Percentiles rank a stretch among this genome's conserved stretches.
These are phyloP conservation scores for Andrena camellia DNA, from an alignment of 2,888 invertebrate genomes.

Conservation along the genomic window DNA sequence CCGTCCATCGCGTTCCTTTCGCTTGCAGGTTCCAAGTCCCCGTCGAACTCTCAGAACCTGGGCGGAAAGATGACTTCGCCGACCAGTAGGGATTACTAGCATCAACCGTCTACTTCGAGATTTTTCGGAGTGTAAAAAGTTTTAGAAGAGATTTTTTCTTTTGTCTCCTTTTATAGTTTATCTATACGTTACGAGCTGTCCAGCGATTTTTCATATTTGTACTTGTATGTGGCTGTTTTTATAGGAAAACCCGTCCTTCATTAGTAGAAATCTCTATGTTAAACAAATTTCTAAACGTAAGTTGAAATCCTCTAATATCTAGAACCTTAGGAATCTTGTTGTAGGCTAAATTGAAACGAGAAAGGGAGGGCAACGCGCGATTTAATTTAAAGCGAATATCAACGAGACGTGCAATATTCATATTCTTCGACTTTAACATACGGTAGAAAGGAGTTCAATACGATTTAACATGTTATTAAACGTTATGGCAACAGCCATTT, in stretches of 20 bases:
- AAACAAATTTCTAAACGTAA: slow-evolving; percentile 57
- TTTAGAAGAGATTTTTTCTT: slow-evolving; percentile 68
- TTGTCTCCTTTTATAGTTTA: slow-evolving; percentile 77
- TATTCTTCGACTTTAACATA: slow-evolving; percentile 58
- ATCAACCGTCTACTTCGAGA: slow-evolving; percentile 61
- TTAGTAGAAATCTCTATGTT: slow-evolving; percentile 61
- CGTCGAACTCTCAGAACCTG: slow-evolving; percentile 82
- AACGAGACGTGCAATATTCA: slow-evolving; percentile 39
- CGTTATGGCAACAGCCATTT: slow-evolving; percentile 66
- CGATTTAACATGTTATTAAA: slow-evolving; percentile 52
- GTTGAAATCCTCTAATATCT: slow-evolving; percentile 54
- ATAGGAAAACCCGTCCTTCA: slow-evolving; percentile 79
- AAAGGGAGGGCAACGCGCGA: slow-evolving; percentile 14
- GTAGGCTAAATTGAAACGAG: slow-evolving; percentile 29
- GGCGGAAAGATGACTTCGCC: slow-evolving; percentile 81
- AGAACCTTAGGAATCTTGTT: slow-evolving; percentile 58
- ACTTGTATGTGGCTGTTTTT: slow-evolving; percentile 72
- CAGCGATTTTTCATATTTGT: slow-evolving; percentile 80
- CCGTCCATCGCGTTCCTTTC: not conserved
- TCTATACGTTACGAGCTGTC: slow-evolving; percentile 74
- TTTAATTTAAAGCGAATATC: slow-evolving; percentile 29
- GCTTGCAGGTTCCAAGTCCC: slow-evolving; percentile 80
- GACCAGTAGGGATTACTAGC: slow-evolving; percentile 82
- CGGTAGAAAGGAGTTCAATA: slow-evolving; percentile 51
- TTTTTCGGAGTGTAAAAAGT: slow-evolving; percentile 57